Conservation (phyloP, 2,888 invertebrate genomes). For the Andrena marginata region DNA sequence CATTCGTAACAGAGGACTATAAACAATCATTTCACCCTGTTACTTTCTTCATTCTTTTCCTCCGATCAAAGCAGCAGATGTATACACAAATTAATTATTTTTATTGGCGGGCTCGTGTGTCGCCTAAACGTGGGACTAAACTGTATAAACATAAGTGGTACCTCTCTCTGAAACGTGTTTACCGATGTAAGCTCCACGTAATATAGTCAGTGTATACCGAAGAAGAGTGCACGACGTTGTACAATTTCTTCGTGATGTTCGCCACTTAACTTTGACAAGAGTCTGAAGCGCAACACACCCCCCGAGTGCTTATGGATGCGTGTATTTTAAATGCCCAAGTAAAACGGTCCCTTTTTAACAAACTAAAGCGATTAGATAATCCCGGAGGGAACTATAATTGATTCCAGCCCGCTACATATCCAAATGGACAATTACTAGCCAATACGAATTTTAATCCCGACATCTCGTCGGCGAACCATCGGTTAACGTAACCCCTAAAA, state of each 20-base stretch:
- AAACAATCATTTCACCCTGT: too few species aligned
- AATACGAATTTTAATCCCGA: constrained; percentile 36
- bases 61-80: too few species aligned
- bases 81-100: constrained; percentile 1
- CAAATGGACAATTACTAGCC: constrained; percentile 46
- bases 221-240: constrained; percentile 8
- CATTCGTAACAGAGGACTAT: too few species aligned
- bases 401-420: constrained; percentile 52
- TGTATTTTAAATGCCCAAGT: neutral
- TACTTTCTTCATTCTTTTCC: too few species aligned
- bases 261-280: constrained; percentile 1
- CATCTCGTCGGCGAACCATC: neutral
- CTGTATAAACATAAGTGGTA: constrained; percentile 49
- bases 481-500: constrained; percentile 1
- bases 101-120: constrained; percentile 21
- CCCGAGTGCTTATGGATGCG: constrained; percentile 41
- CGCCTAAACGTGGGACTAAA: constrained; percentile 56
- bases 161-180: constrained; percentile 46
- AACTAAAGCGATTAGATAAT: neutral
- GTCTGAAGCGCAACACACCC: neutral
- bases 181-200: constrained; percentile 41
- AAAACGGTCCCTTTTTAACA: neutral
- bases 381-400: constrained; percentile 37
- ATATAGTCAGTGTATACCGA: constrained; percentile 42
- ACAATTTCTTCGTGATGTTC: constrained; percentile 26